Evolutionary conservation across 2,797 vertebrate genomes (phyloP), one percentile per base, ranked within the genome.

Genomic region (Nannoperca obscura): DNA sequence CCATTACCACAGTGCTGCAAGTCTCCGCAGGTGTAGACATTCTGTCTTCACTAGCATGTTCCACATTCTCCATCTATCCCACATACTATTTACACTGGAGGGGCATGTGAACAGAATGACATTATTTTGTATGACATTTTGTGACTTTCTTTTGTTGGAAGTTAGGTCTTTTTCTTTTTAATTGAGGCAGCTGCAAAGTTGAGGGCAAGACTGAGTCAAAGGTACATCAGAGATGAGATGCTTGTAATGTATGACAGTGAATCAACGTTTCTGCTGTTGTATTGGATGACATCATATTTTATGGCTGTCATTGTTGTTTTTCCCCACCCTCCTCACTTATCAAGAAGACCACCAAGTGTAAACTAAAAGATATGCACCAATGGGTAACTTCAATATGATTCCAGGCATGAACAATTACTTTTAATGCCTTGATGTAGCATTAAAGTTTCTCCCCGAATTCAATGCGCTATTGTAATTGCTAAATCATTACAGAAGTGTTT

Each of bases 31-130:
- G 90, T 90, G 86, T 75, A 76, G 83, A 75, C 65, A 47, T 81
- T 86, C 87, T 89, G 87, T 92, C 89, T 91, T 90, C 88, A 79
- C 78, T 81, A 76, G 80, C 72, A 60, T 81, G 78, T 84, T 78
- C 86, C 72, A 76, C 80, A 74, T 87, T 86, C 62, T 78, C 83
- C 22, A 54, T 85, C 78, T 52, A 59, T 84, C 71, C 82, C 67
- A 53, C 72, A 78, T 64, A 36, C 80, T 71, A 83, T 88, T 85
- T 86, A 70, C 63, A 53, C 61, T 50, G 65, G 61, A 76, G 74
- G 52, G 58, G 27, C 60, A 69, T 68, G 66, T 69, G 81, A 81
- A 64, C 57, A 76, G 58, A 52, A 77, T 74, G 76, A 79, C 58
- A 68, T 74, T 27, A 27, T 27, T 27, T 27, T 75, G 47, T 81